Conservation (phyloP, 2,113 vertebrate species). For the Cyphomyrus plagiostoma region DNA sequence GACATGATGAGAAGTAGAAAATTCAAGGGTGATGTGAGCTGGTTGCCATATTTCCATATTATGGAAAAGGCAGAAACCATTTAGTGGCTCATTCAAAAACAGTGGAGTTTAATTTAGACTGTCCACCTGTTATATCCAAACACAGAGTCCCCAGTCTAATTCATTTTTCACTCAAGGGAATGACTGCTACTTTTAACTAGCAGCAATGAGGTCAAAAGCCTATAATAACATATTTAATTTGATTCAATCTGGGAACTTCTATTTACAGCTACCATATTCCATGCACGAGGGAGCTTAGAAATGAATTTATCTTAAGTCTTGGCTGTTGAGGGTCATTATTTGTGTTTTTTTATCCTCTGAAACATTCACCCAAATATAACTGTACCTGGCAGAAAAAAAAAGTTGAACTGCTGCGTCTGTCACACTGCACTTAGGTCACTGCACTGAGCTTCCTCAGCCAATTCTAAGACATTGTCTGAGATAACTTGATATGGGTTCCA, state of each 20-base stretch:
- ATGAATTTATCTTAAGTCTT: not conserved
- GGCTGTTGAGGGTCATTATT: not conserved
- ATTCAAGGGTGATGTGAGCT: not conserved
- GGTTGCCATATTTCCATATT: not conserved
- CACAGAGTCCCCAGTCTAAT: not conserved
- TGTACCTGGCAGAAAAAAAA: not conserved
- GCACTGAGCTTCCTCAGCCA: not conserved
- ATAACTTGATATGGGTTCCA: not conserved
- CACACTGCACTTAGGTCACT: not conserved
- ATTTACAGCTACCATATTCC: not conserved
- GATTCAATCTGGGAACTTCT: not conserved
- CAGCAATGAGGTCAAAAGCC: not conserved
- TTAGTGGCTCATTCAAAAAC: not conserved
- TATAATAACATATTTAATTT: not conserved
- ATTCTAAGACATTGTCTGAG: not conserved
- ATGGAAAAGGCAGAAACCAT: not conserved
- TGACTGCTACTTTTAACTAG: not conserved
- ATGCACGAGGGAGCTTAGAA: not conserved
- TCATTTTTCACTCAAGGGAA: not conserved
- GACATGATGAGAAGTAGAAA: not conserved
- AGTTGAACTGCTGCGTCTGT: not conserved
- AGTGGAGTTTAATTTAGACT: not conserved
- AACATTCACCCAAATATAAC: not conserved
- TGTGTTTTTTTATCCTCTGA: not conserved
- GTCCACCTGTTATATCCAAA: not conserved